These are phyloP conservation scores for Hypolimnas misippus DNA, from an alignment of 2,888 invertebrate genomes.

Conservation along the genomic window DNA sequence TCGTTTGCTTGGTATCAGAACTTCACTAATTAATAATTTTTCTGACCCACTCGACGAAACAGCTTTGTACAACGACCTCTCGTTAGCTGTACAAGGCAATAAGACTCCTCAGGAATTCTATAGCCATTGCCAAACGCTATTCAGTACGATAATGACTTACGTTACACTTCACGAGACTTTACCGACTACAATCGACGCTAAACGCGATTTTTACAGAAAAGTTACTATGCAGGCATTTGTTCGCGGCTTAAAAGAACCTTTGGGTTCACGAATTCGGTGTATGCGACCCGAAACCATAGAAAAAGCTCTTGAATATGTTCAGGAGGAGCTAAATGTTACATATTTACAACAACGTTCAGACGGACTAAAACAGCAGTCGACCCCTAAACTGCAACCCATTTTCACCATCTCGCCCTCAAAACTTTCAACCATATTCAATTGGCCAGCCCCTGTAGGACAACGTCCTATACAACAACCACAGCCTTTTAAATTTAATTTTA, in stretches of 20 bases:
- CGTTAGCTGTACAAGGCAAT: constrained; percentile 30
- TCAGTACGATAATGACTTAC: constrained; percentile 1
- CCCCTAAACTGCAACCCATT: too few relatives aligned
- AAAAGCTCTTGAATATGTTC: too few relatives aligned
- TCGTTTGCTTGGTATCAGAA: constrained; percentile 42
- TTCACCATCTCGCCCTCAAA: too few relatives aligned
- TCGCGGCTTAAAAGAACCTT: constrained; percentile 38
- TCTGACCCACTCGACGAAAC: constrained; percentile 46
- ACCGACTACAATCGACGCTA: constrained; percentile 31
- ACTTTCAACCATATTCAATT: too few relatives aligned
- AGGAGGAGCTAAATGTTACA: too few relatives aligned
- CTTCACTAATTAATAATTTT: constrained; percentile 45
- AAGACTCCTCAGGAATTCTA: constrained; percentile 7
- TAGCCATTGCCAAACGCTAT: background rate
- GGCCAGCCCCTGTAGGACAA: too few relatives aligned
- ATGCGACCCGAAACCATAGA: too few relatives aligned
- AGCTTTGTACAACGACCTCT: constrained; percentile 45
- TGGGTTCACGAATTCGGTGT: too few relatives aligned
- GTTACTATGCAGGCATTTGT: constrained; percentile 33
- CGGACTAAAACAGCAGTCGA: too few relatives aligned
- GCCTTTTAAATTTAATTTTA: too few relatives aligned
- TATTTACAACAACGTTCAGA: too few relatives aligned
- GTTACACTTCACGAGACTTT: background rate
- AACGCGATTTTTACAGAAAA: constrained; percentile 37
- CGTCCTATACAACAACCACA: too few relatives aligned